These are phyloP conservation scores for Galaxea fascicularis DNA, from an alignment of 92 coral and sea anemone species.

Conservation along the genomic window DNA sequence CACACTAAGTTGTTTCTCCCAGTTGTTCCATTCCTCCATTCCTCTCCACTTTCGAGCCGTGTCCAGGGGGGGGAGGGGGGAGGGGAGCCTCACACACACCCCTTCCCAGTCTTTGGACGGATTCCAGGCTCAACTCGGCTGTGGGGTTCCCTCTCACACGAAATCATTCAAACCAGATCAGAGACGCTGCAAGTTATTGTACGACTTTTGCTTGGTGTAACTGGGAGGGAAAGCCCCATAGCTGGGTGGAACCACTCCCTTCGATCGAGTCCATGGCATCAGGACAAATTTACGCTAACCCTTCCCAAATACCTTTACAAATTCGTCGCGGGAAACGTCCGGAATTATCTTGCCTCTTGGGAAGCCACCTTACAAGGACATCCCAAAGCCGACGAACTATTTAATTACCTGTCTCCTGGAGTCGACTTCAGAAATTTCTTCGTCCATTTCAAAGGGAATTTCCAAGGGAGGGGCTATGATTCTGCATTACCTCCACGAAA, in stretches of 20 bases:
- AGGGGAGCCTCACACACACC: no score
- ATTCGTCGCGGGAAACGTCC: neutral
- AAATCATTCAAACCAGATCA: neutral
- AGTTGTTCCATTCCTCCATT: no score
- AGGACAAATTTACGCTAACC: neutral
- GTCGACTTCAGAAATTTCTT: neutral
- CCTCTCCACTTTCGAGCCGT: no score
- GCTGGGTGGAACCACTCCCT: constrained; percentile 11
- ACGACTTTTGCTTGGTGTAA: neutral
- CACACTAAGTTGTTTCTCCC: no score
- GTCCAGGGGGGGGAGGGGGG: no score
- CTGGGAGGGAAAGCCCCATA: constrained; percentile 27
- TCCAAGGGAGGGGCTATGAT: neutral
- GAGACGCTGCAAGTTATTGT: neutral
- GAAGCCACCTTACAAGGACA: no score
- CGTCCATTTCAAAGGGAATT: constrained; percentile 10
- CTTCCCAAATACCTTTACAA: neutral
- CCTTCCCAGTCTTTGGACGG: no score
- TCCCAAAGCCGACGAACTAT: neutral
- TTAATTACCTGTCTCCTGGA: neutral
- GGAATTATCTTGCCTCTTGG: neutral
- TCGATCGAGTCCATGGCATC: constrained; percentile 13
- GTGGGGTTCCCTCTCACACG: no score
- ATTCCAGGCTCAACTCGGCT: no score
- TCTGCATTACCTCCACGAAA: neutral